phyloP scores from a whole-genome alignment of 2,113 vertebrate species.

The Triplophysa rosa region DNA sequence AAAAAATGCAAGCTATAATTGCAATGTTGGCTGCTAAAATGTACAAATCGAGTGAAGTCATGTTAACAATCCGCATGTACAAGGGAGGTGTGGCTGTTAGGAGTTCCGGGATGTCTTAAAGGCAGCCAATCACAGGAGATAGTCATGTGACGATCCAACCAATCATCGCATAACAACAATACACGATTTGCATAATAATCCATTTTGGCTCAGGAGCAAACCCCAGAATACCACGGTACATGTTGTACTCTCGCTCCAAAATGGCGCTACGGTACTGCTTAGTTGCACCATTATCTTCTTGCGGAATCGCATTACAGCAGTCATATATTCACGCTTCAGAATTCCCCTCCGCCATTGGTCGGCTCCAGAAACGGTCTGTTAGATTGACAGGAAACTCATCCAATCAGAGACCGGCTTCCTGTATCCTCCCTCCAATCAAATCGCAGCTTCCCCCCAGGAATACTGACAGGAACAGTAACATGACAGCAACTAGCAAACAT shows the following conservation, averaged over 20 bases:
- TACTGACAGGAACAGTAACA: constrained; percentile 34
- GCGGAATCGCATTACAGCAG: constrained; percentile 17
- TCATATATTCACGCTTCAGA: constrained; percentile 10
- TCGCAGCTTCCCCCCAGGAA: neutral
- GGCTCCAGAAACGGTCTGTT: neutral
- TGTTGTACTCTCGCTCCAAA: constrained; percentile 4
- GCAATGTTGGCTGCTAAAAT: neutral
- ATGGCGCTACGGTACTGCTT: constrained; percentile 13
- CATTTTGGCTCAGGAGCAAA: constrained; percentile 26
- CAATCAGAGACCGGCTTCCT: constrained; percentile 14
- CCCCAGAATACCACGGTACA: neutral
- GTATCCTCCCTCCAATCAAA: neutral
- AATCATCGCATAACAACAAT: constrained; percentile 25
- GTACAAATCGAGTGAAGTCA: neutral
- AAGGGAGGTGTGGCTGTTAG: constrained; percentile 28
- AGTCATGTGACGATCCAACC: neutral
- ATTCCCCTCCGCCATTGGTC: neutral
- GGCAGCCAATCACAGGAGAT: constrained; percentile 29
- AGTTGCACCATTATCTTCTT: constrained; percentile 25
- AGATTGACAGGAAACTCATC: neutral
- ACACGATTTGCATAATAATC: constrained; percentile 31
- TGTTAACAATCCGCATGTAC: constrained; percentile 39
- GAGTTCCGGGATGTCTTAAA: constrained; percentile 32
- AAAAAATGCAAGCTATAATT: neutral
- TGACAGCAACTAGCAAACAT: constrained; percentile 50